Conservation (phyloP, 2,113 vertebrate species). For the Marmota flaviventris region DNA sequence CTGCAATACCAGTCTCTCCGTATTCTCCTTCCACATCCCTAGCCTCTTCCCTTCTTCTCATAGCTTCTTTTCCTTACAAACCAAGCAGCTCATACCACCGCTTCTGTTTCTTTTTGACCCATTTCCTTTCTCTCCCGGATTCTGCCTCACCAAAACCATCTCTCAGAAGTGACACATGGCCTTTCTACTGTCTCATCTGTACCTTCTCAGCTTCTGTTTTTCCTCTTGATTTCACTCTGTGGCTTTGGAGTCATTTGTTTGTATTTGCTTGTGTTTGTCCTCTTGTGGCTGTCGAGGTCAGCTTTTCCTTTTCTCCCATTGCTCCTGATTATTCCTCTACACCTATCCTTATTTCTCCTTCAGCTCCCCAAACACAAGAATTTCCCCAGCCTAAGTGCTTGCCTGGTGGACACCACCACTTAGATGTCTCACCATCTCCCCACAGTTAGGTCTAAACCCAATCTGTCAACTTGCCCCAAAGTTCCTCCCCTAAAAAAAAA, state of each 20-base stretch:
- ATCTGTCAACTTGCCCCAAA: background rate
- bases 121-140: background rate
- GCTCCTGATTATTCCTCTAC: background rate
- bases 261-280: background rate
- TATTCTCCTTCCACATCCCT: background rate
- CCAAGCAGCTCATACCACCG: background rate
- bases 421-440: background rate
- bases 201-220: background rate
- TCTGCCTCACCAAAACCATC: background rate
- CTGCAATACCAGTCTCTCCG: background rate
- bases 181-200: background rate
- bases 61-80: background rate
- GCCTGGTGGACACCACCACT: background rate
- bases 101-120: background rate
- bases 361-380: background rate
- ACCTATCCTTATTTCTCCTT: background rate
- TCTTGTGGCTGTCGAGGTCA: fast-evolving
- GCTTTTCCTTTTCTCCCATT: background rate
- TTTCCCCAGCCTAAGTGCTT: background rate
- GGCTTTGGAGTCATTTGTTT: background rate
- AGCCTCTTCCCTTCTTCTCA: background rate
- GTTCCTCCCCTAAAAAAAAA: background rate
- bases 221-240: background rate
- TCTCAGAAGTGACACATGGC: background rate
- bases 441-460: background rate